Evolutionary conservation across 92 coral and sea anemone species (phyloP).

Genomic region (Siderastrea siderea): DNA sequence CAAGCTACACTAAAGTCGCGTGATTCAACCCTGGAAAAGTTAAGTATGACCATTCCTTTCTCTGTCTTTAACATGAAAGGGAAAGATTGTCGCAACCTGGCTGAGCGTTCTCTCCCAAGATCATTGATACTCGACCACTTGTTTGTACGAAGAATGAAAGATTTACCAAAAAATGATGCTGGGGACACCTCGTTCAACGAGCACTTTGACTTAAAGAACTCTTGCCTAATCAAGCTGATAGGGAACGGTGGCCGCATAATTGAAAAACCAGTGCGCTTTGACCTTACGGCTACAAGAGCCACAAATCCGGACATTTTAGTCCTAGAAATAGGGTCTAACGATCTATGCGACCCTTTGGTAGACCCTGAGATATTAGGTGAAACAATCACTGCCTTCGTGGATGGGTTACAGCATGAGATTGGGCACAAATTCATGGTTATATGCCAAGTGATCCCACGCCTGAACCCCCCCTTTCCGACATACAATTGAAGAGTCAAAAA

Average conservation of each 20-base stretch:
- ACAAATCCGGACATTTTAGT: background rate
- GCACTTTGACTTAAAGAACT: background rate
- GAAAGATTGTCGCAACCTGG: no score
- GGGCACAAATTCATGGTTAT: background rate
- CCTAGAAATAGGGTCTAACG: background rate
- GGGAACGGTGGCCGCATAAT: background rate
- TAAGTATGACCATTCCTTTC: background rate
- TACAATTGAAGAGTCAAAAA: no score
- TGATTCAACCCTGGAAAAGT: background rate
- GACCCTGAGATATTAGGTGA: background rate
- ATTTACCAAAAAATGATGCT: background rate
- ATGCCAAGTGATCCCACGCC: background rate
- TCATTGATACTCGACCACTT: background rate
- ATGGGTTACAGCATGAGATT: background rate
- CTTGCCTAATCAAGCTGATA: background rate
- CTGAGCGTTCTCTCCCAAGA: no score
- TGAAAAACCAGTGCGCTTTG: background rate
- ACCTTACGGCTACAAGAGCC: background rate
- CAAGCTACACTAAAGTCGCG: no score
- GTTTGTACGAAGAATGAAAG: no score
- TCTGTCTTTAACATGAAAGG: background rate
- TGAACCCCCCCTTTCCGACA: background rate
- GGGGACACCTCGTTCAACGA: no score
- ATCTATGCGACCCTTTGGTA: slow-evolving; percentile 2
- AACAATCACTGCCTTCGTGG: background rate